Evolutionary conservation across 1,140 invertebrate species (phyloP), one percentile per base, ranked within the genome.

Genomic region (Trypoxylus dichotomus): DNA sequence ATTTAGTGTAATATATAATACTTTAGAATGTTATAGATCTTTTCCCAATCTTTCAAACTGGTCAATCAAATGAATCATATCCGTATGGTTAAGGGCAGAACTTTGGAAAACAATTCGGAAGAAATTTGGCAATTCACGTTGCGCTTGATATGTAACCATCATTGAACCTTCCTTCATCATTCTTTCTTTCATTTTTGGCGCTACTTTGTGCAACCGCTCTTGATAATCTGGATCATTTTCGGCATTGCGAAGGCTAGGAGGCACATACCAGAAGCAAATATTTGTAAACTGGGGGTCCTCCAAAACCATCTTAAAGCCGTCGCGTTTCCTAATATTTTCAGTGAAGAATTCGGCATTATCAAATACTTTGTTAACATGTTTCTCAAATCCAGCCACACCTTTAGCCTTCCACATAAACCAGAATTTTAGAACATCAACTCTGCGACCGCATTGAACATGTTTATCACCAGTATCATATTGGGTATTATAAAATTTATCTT

Each of bases 331-430:
- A n/a, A 96, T 91, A 60, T 91, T 87, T 19, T 91, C 86, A 0
- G 91, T 89, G 82, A 96, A 94, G 82, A 91, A 94, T 37, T 89
- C 87, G 0, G 94, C 90, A 79, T 94, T 91, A 41, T 93, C 90
- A 81, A 95, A 96, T 0, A 95, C 87, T 78, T 90, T 91, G 78
- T 97, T 93, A 13, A 97, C 89, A 84, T 97, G 95, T 29, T 90
- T 89, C 80, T 94, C 92, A 60, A 97, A 89, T 0, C 96, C 96
- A 19, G 87, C 85, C 0, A 90, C 93, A n/a, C 96, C 96, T 89
- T 97, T 97, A 0, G 95, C 95, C 83, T 96, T 96, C 97, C 97
- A 98, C 96, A 98, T 98, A 80, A 97, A 93, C 97, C 97, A 99
- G 83, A 98, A 95, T 85, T 98, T 98, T 63, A 98, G 90, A 2